These are phyloP conservation scores for Lepidochrysops patricia DNA, from an alignment of 2,888 invertebrate genomes.

Conservation along the genomic window DNA sequence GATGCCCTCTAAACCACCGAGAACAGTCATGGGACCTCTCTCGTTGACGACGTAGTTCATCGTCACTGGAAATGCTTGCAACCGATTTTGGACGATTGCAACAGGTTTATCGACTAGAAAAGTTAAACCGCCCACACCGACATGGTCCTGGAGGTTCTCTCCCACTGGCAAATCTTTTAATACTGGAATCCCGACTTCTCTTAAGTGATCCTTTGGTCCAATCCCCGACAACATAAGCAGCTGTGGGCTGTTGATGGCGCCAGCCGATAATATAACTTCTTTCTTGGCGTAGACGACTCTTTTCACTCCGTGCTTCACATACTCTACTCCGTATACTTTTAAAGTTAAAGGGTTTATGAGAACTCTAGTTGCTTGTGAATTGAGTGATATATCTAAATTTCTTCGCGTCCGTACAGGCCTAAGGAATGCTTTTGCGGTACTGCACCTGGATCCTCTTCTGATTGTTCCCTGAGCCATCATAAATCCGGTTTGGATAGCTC, in stretches of 20 bases:
- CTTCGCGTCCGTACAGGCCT: conserved; percentile 82
- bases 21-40: conserved; percentile 82
- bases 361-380: conserved; percentile 84
- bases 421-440: conserved; percentile 90
- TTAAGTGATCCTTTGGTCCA: conserved; percentile 81
- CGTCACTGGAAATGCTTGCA: conserved; percentile 84
- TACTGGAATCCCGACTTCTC: conserved; percentile 80
- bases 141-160: conserved; percentile 90
- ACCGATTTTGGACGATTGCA: conserved; percentile 85
- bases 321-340: conserved; percentile 87
- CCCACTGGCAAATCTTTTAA: conserved; percentile 85
- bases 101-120: conserved; percentile 89
- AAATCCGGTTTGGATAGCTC: conserved; percentile 84
- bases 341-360: conserved; percentile 83
- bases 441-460: conserved; percentile 85
- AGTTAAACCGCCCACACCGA: conserved; percentile 88
- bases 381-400: conserved; percentile 87
- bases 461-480: conserved; percentile 90
- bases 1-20: conserved; percentile 91
- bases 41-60: conserved; percentile 83
- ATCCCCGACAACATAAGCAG: conserved; percentile 93
- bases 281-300: conserved; percentile 82
- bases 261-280: conserved; percentile 91
- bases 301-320: conserved; percentile 80
- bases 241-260: conserved; percentile 93